Evolutionary conservation across 2,888 invertebrate genomes (phyloP).

Genomic region (Metallyticus violacea): DNA sequence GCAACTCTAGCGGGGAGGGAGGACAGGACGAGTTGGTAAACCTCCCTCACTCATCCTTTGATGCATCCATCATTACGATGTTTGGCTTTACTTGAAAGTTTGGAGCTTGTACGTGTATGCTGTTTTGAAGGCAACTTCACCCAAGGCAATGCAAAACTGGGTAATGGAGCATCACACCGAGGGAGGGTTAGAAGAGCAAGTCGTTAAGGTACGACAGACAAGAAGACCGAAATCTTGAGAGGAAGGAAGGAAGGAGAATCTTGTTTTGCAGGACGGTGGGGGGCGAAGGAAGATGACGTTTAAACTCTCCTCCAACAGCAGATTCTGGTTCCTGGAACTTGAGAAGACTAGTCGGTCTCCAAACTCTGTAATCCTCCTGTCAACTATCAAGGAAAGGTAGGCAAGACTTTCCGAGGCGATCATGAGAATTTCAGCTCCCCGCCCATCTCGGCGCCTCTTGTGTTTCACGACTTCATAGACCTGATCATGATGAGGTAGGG

Average conservation of each 20-base stretch:
- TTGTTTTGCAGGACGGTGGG: too few species aligned
- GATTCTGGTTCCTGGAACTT: slow-evolving; percentile 3
- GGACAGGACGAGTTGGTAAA: neutral
- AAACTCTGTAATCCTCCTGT: slow-evolving; percentile 13
- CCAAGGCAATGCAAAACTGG: slow-evolving; percentile 12
- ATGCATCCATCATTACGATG: slow-evolving; percentile 18
- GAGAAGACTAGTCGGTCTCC: slow-evolving; percentile 12
- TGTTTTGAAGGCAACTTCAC: slow-evolving; percentile 9
- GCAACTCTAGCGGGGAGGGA: too few species aligned
- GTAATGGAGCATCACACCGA: neutral
- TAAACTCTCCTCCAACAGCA: neutral
- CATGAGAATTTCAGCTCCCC: neutral
- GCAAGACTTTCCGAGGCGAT: neutral
- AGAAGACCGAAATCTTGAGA: neutral
- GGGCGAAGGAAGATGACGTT: neutral
- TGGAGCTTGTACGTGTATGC: neutral
- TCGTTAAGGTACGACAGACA: slow-evolving; percentile 10
- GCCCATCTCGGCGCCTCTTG: neutral
- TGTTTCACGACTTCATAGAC: too few species aligned
- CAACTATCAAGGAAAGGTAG: neutral
- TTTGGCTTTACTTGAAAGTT: slow-evolving; percentile 12
- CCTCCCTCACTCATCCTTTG: slow-evolving; percentile 12
- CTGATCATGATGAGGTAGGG: neutral
- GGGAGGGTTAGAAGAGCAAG: neutral
- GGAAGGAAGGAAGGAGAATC: too few species aligned